These are phyloP conservation scores for Crax fasciolata DNA, from an alignment of 2,797 vertebrate genomes.

Conservation along the genomic window DNA sequence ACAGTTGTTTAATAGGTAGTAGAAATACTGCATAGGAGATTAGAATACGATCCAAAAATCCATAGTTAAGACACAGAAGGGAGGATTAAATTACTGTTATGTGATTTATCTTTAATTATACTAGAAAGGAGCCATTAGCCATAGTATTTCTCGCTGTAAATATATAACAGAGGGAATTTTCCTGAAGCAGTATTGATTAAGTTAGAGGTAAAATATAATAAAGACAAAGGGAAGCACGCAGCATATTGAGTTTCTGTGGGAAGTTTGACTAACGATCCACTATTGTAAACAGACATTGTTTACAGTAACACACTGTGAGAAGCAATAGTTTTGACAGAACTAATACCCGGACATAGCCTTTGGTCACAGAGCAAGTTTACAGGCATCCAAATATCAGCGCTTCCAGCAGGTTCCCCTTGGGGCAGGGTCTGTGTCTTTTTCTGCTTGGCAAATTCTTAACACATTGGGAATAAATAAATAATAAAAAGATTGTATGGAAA, in stretches of 20 bases:
- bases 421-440: slow-evolving; percentile 8
- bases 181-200: slow-evolving; percentile 8
- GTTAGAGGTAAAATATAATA: slow-evolving; percentile 5
- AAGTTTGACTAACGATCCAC: slow-evolving; percentile 54
- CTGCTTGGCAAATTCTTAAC: slow-evolving; percentile 31
- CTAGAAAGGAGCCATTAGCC: background rate
- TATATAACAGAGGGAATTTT: background rate
- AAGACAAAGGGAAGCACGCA: slow-evolving; percentile 11
- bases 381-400: slow-evolving; percentile 23
- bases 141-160: background rate
- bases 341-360: slow-evolving; percentile 18
- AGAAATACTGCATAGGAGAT: background rate
- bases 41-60: background rate
- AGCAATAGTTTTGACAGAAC: slow-evolving; percentile 38
- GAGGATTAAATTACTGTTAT: background rate
- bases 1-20: background rate
- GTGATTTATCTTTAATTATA: background rate
- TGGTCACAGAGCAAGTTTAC: slow-evolving; percentile 37
- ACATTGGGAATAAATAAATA: slow-evolving; percentile 41
- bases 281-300: slow-evolving; percentile 48
- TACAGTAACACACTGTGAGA: slow-evolving; percentile 27
- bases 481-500: background rate
- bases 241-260: slow-evolving; percentile 20
- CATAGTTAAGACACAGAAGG: background rate
- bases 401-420: background rate